These are phyloP conservation scores for Sebastes vulpes DNA, from an alignment of 2,797 vertebrate species.

Conservation along the genomic window DNA sequence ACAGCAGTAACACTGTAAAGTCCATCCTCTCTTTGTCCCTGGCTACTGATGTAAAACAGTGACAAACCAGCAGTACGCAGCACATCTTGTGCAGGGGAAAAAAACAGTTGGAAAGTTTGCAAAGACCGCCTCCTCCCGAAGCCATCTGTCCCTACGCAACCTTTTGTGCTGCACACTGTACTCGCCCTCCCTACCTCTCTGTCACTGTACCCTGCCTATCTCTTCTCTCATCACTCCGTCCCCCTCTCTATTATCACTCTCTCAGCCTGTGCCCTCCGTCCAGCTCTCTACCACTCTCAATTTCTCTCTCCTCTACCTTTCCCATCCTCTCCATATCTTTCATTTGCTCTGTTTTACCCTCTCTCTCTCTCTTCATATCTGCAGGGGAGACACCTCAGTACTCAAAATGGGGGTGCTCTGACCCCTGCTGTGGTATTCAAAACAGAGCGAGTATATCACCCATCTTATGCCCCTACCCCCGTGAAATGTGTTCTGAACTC, in stretches of 20 bases:
- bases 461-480: slow-evolving; percentile 1
- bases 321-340: background rate
- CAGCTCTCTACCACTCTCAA: background rate
- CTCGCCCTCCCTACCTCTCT: slow-evolving; percentile 24
- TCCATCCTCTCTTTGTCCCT: background rate
- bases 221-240: slow-evolving; percentile 33
- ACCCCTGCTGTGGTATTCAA: slow-evolving; percentile 26
- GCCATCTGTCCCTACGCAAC: slow-evolving; percentile 38
- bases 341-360: background rate
- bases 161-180: slow-evolving; percentile 36
- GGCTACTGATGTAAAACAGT: background rate
- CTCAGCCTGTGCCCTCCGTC: slow-evolving; percentile 1
- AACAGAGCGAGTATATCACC: slow-evolving; percentile 16
- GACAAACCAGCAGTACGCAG: background rate
- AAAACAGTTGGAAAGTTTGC: slow-evolving; percentile 30
- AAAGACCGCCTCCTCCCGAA: slow-evolving; percentile 25
- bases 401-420: slow-evolving; percentile 19
- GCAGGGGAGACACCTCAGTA: background rate
- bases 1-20: background rate
- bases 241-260: slow-evolving; percentile 20
- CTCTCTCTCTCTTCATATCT: background rate
- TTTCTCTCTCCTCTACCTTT: background rate
- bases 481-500: background rate
- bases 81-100: background rate
- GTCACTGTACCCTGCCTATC: slow-evolving; percentile 26